These are phyloP conservation scores for Parelbella ahira DNA, from an alignment of 2,888 invertebrate species.

Conservation along the genomic window DNA sequence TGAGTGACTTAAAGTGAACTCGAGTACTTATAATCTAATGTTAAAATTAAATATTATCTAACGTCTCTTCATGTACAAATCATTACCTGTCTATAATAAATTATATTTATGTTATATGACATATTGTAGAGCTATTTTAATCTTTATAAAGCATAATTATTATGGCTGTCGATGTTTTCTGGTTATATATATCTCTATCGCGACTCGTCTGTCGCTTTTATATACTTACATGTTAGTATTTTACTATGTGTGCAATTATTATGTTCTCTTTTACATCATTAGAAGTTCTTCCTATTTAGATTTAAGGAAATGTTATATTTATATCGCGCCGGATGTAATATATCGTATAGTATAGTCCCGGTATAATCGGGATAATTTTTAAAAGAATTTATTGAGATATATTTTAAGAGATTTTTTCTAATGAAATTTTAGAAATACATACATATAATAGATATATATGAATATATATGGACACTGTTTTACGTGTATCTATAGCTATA, in stretches of 20 bases:
- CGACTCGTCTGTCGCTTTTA: constrained; percentile 34
- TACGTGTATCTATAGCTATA: constrained; percentile 70
- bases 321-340: constrained; percentile 61
- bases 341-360: constrained; percentile 52
- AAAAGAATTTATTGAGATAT: constrained; percentile 68
- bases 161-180: constrained; percentile 25
- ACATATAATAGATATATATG: not conserved
- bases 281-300: constrained; percentile 74
- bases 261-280: constrained; percentile 64
- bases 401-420: constrained; percentile 79
- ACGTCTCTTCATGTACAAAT: constrained; percentile 47
- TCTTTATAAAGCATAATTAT: constrained; percentile 31
- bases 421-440: constrained; percentile 64
- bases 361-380: constrained; percentile 48
- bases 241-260: constrained; percentile 72
- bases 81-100: constrained; percentile 34
- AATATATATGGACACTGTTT: constrained; percentile 58
- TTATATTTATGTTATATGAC: constrained; percentile 30
- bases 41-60: constrained; percentile 35
- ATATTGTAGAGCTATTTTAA: constrained; percentile 27
- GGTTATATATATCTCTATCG: constrained; percentile 8
- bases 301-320: constrained; percentile 70
- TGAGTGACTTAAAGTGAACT: constrained; percentile 78
- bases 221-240: constrained; percentile 51
- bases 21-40: constrained; percentile 63